Percentiles rank a stretch among this genome's conserved stretches.
Conservation (phyloP, 2,888 invertebrate genomes). For the Lepidochitona cinerea region DNA sequence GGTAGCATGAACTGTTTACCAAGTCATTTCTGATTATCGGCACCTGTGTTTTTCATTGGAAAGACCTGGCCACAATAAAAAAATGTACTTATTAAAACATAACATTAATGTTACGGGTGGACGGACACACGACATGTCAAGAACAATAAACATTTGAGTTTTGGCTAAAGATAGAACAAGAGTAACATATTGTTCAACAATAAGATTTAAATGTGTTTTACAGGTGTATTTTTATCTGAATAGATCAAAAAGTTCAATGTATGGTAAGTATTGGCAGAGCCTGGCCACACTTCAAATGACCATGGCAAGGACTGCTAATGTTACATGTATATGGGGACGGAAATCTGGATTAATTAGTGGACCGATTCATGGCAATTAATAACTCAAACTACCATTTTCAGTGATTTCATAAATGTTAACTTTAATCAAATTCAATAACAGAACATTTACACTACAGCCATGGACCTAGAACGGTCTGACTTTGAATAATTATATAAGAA, state of each 20-base stretch:
- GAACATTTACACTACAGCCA: no score
- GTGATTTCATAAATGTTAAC: background rate
- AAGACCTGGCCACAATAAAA: background rate
- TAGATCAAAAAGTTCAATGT: background rate
- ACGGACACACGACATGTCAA: background rate
- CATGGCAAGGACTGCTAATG: background rate
- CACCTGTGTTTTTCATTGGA: background rate
- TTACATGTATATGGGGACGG: background rate
- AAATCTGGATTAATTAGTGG: background rate
- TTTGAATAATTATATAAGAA: no score
- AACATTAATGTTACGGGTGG: background rate
- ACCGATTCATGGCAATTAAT: background rate
- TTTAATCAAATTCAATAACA: background rate
- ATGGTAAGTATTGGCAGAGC: background rate
- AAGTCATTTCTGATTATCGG: background rate
- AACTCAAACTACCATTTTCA: background rate
- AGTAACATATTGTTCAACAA: background rate
- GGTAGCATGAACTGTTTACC: background rate
- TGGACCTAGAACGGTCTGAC: no score
- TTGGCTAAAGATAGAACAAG: background rate
- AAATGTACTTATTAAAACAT: background rate
- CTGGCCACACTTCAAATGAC: background rate
- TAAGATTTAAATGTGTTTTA: background rate
- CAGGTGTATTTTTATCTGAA: background rate
- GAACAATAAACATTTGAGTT: background rate